Evolutionary conservation across 2,113 vertebrate genomes (phyloP).

Genomic region (Regulus satrapa): DNA sequence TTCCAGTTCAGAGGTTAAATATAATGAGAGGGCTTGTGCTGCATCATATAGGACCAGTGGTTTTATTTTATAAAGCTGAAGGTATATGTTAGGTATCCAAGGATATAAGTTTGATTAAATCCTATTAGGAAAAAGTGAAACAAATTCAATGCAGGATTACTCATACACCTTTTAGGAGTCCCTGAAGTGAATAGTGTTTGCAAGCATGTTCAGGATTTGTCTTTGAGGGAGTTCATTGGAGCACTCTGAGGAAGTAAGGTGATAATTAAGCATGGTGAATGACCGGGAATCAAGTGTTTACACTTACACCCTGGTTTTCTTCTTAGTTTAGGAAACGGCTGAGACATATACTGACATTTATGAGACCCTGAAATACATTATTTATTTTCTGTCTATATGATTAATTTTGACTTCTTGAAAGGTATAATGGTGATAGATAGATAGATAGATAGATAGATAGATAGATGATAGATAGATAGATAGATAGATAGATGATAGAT

Average conservation of each 20-base stretch:
- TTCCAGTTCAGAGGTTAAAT: background rate
- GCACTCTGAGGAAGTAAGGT: background rate
- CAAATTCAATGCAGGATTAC: background rate
- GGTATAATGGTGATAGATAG: too few relatives aligned
- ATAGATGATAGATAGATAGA: too few relatives aligned
- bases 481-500: too few relatives aligned
- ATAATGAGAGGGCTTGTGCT: background rate
- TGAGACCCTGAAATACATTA: background rate
- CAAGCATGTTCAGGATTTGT: background rate
- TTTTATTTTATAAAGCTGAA: background rate
- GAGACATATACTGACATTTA: background rate
- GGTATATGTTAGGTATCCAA: background rate
- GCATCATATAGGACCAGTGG: background rate
- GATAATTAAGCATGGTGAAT: background rate
- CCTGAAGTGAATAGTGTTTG: background rate
- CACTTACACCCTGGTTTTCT: background rate
- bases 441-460: too few relatives aligned
- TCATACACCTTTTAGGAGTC: background rate
- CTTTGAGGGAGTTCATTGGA: background rate
- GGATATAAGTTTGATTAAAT: background rate
- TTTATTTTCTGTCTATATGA: background rate
- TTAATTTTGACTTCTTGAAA: background rate
- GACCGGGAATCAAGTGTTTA: background rate
- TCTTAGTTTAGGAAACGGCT: background rate
- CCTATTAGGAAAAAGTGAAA: background rate